Evolutionary conservation across 1,140 invertebrate species (phyloP).

Genomic region (Cotesia vestalis): DNA sequence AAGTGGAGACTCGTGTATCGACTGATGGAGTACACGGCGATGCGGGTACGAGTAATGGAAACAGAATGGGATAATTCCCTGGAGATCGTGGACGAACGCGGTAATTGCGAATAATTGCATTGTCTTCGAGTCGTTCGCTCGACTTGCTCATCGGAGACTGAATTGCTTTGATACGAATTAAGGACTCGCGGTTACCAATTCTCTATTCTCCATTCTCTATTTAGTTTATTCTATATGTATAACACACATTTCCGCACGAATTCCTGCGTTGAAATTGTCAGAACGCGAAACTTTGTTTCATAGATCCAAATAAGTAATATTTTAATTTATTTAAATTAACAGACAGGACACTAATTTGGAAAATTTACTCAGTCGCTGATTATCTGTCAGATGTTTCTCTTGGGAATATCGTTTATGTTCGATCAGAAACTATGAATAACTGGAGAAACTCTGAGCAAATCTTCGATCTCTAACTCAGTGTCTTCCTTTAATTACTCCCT

Average conservation of each 20-base stretch:
- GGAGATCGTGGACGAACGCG: slow-evolving; percentile 55
- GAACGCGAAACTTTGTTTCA: too few species aligned
- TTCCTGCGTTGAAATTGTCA: too few species aligned
- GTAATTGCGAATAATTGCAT: slow-evolving; percentile 68
- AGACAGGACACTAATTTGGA: not conserved
- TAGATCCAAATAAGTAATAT: too few species aligned
- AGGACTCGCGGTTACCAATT: slow-evolving; percentile 34
- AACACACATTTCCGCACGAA: too few species aligned
- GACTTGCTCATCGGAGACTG: slow-evolving; percentile 43
- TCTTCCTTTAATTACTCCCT: slow-evolving; percentile 14
- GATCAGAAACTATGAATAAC: too few species aligned
- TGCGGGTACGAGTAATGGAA: slow-evolving; percentile 55
- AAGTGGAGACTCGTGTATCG: slow-evolving; percentile 11
- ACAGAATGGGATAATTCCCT: slow-evolving; percentile 62
- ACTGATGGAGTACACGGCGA: slow-evolving; percentile 8
- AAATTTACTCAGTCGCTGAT: not conserved
- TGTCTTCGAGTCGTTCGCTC: slow-evolving; percentile 64
- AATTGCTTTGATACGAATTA: slow-evolving; percentile 54
- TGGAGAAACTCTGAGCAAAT: slow-evolving; percentile 1
- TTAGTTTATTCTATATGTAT: too few species aligned
- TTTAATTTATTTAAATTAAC: too few species aligned
- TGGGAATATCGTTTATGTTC: not conserved
- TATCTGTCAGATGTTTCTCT: not conserved
- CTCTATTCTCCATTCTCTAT: not conserved
- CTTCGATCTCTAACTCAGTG: slow-evolving; percentile 5